Conservation (phyloP, 2,797 vertebrate species). For the Holocentrus rufus region DNA sequence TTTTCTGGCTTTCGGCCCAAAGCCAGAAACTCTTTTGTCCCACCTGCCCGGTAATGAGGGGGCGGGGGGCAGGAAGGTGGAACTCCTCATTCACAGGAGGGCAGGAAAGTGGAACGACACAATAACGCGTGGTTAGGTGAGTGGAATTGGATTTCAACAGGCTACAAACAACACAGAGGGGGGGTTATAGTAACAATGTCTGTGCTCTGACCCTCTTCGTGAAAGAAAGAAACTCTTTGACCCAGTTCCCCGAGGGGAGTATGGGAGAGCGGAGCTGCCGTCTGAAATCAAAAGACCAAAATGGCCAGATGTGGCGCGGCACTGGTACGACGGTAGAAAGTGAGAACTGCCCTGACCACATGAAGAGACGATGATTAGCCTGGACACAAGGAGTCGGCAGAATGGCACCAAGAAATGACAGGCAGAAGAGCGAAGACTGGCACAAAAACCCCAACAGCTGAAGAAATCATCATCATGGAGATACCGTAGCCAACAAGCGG, state of each 20-base stretch:
- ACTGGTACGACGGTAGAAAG: neutral
- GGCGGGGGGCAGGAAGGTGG: neutral
- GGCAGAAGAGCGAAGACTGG: neutral
- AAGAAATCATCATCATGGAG: neutral
- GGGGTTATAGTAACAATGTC: conserved; percentile 12
- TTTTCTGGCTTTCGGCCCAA: conserved; percentile 15
- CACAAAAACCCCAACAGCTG: conserved; percentile 1
- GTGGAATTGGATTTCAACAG: conserved; percentile 37
- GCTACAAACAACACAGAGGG: conserved; percentile 14
- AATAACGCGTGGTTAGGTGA: conserved; percentile 15
- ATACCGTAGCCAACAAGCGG: neutral
- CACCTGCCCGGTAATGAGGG: conserved; percentile 9
- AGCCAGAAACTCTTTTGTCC: conserved; percentile 6
- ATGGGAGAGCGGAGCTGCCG: conserved; percentile 10
- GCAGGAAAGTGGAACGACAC: conserved; percentile 23
- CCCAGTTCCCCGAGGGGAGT: neutral
- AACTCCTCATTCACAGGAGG: conserved; percentile 1
- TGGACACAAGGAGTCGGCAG: neutral
- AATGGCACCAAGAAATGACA: neutral
- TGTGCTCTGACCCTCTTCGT: conserved; percentile 17
- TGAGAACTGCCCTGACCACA: neutral
- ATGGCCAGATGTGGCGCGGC: neutral
- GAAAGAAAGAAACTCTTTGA: neutral
- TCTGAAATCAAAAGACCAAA: conserved; percentile 9
- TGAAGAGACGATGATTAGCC: neutral